These are phyloP conservation scores for Anthopleura sola DNA, from an alignment of 64 coral and sea anemone species.

Conservation along the genomic window DNA sequence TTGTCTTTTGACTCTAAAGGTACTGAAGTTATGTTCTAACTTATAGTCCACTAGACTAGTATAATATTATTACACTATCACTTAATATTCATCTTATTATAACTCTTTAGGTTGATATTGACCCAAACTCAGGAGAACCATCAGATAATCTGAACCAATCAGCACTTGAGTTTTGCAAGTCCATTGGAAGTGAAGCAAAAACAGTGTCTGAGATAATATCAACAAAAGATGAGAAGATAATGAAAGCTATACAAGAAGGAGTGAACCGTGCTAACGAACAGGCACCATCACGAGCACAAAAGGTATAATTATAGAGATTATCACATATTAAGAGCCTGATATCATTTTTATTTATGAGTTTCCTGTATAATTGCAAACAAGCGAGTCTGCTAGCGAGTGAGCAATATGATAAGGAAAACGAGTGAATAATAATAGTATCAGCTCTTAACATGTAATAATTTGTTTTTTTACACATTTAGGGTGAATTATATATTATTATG, in stretches of 20 bases:
- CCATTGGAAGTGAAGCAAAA: constrained; percentile 46
- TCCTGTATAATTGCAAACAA: too few species aligned
- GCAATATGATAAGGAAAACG: too few species aligned
- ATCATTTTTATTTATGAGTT: too few species aligned
- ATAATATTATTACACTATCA: too few species aligned
- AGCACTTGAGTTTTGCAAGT: constrained; percentile 68
- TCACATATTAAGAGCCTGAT: too few species aligned
- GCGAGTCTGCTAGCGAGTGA: too few species aligned
- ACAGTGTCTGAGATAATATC: constrained; percentile 75
- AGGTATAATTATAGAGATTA: too few species aligned
- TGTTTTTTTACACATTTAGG: too few species aligned
- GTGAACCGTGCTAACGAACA: constrained; percentile 66
- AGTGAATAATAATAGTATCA: too few species aligned
- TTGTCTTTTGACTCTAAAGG: constrained; percentile 87
- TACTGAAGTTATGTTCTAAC: constrained; percentile 15
- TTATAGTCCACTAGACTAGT: too few species aligned
- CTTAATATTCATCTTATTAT: neutral
- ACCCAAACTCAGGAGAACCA: constrained; percentile 61
- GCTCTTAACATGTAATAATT: too few species aligned
- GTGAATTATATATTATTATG: too few species aligned
- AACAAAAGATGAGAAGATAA: constrained; percentile 84
- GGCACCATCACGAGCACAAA: constrained; percentile 81
- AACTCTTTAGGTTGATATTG: constrained; percentile 57
- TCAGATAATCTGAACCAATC: constrained; percentile 61
- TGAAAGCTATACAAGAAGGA: constrained; percentile 85